phyloP scores from a whole-genome alignment of 2,113 vertebrate species.

The Martes martes region DNA sequence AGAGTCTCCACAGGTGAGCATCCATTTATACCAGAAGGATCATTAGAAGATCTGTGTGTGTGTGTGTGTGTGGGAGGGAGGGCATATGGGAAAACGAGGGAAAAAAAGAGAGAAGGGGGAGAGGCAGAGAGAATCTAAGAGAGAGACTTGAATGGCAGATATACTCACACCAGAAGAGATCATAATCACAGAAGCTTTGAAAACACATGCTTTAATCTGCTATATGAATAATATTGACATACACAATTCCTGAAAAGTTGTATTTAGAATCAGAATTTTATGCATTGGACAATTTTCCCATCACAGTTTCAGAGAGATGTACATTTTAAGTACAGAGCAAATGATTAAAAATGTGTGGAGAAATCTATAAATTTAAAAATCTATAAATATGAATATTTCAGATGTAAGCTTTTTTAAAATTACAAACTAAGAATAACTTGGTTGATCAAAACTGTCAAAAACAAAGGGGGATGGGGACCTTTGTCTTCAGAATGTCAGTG shows the following conservation, averaged over 20 bases:
- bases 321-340: background rate
- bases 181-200: background rate
- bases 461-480: background rate
- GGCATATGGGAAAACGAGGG: background rate
- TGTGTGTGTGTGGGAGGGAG: background rate
- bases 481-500: background rate
- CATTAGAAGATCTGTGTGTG: background rate
- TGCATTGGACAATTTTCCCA: background rate
- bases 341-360: background rate
- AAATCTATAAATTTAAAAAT: background rate
- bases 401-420: background rate
- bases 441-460: background rate
- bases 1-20: background rate
- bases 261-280: background rate
- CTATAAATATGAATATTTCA: background rate
- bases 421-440: background rate
- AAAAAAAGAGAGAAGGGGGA: background rate
- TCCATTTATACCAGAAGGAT: background rate
- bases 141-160: background rate
- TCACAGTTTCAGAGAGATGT: background rate
- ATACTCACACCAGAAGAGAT: background rate
- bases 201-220: background rate
- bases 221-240: background rate
- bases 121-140: background rate
- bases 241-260: background rate